Evolutionary conservation across 2,888 invertebrate genomes (phyloP), one percentile per base, ranked within the genome.

Genomic region (Pachycephus smyrnensis): DNA sequence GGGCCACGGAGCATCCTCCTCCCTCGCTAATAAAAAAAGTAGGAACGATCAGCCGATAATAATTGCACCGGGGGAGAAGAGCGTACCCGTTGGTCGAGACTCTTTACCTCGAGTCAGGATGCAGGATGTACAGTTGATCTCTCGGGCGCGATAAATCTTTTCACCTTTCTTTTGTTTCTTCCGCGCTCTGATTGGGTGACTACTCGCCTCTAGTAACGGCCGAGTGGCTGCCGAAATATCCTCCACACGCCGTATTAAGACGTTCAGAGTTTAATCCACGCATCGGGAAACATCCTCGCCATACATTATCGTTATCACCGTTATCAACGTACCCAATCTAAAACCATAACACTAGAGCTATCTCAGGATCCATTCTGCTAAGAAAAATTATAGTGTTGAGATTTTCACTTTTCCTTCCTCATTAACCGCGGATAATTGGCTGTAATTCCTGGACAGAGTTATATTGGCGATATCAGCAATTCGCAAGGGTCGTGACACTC

Each of bases 131-230:
- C 78, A 76, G 75, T 85, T 84, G 89, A 89, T 89, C 89, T 86
- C 87, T 86, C 88, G 80, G 55, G 83, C 80, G 80, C 84, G 89
- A 89, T 89, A 89, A 89, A 83, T 87, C 88, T 88, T 90, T 91
- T 90, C 91, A 89, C 89, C 90, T 90, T 90, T 90, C 91, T 90
- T 91, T 91, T 91, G 91, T 91, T 89, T 88, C 85, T 88, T 91
- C 85, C 89, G 86, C 91, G 91, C 89, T 91, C 91, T 91, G 91
- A 91, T 91, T 91, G 90, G 89, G 85, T 84, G 85, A 79, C 84
- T 86, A 83, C 77, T 82, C 84, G 84, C 79, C 84, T 82, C 80
- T 78, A 78, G 85, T 80, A 83, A 86, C 81, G 85, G 81, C 80
- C 84, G 84, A 86, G 83, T 84, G 82, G 68, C 79, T 79, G 76